Percentiles rank a stretch among this genome's conserved stretches.
Conservation (phyloP, 2,113 vertebrate species). For the Tautogolabrus adspersus region DNA sequence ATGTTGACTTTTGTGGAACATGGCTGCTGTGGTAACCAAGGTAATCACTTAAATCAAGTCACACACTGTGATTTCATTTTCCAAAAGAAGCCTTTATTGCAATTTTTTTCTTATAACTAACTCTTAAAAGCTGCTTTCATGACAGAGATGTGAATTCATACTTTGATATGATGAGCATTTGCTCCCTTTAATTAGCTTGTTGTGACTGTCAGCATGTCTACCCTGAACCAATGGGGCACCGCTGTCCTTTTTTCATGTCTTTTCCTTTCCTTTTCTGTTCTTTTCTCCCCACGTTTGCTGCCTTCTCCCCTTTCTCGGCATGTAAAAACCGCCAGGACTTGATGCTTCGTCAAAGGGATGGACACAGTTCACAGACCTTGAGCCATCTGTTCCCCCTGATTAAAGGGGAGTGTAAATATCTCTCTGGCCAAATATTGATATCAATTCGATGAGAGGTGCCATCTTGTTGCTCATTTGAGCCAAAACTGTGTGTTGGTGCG, state of each 20-base stretch:
- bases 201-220: slow-evolving; percentile 4
- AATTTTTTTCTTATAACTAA: not conserved
- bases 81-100: not conserved
- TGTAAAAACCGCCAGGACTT: slow-evolving; percentile 43
- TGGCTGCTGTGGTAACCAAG: no score
- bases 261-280: not conserved
- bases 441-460: slow-evolving; percentile 69
- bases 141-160: not conserved
- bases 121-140: not conserved
- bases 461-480: slow-evolving; percentile 63
- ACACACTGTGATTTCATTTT: no score
- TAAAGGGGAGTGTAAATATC: slow-evolving; percentile 75
- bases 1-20: no score
- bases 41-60: no score
- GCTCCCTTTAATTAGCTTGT: slow-evolving; percentile 47
- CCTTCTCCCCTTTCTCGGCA: slow-evolving; percentile 26
- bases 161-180: slow-evolving; percentile 8
- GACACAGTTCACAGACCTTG: slow-evolving; percentile 71
- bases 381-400: slow-evolving; percentile 75
- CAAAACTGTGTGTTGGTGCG: slow-evolving; percentile 48
- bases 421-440: slow-evolving; percentile 74
- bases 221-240: slow-evolving; percentile 24
- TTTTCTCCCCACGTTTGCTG: slow-evolving; percentile 9
- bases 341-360: slow-evolving; percentile 68
- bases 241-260: not conserved